Evolutionary conservation across 1,140 invertebrate genomes (phyloP), one percentile per base, ranked within the genome.

Genomic region (Philotrypesis tridentata): DNA sequence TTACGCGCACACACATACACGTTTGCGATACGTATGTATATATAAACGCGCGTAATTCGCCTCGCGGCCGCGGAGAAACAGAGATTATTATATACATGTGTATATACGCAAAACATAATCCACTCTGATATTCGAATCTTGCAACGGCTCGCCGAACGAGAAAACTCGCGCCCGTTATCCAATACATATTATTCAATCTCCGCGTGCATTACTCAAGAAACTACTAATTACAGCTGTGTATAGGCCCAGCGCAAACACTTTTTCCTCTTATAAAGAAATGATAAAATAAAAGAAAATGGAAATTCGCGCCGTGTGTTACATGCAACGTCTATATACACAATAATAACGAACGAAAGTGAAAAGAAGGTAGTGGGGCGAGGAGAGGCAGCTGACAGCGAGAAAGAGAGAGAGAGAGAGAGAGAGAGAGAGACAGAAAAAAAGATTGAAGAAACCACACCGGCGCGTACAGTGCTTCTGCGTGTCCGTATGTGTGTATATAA

Each of bases 261-360:
- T 43, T 43, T 43, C 37, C 37, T 40, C 11, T 48, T 14, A 21
- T 48, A 48, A 17, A 48, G 0, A 17, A 48, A 17, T 14, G 40
- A 43, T 74, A 25, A 21, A 74, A 33, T 14, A 61, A 31, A 73
- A 29, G 17, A 14, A 33, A 71, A 43, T 21, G 14, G 14, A 25
- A 55, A 27, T 9, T 12, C 40, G 21, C 25, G 8, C 21, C 12
- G 25, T 21, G 23, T 29, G 23, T 25, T n/a, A n/a, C n/a, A n/a
- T n/a, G n/a, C n/a, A n/a, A n/a, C n/a, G n/a, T n/a, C n/a, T 37
- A 37, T 9, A 37, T 37, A 37, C 33, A 43, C 17, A 2, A 75
- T 25, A 76, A n/a, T n/a, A n/a, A n/a, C n/a, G n/a, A 76, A 70
- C 14, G 75, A 77, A 77, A 77, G 63, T 65, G 61, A 77, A 76